Evolutionary conservation across 2,888 invertebrate species (phyloP).

Genomic region (Microctonus hyperodae): DNA sequence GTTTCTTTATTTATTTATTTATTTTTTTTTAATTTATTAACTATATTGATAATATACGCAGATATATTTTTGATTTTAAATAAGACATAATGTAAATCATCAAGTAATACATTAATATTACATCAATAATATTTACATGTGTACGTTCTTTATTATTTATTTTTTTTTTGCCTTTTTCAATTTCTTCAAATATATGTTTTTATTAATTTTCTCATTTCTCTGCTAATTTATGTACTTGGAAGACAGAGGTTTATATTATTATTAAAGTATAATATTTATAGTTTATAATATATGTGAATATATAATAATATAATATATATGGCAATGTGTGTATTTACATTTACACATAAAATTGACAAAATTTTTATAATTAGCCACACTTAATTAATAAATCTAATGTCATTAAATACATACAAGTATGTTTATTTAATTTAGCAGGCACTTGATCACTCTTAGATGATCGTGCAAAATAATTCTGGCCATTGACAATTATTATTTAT

Average conservation of each 20-base stretch:
- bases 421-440: too few relatives aligned
- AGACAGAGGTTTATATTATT: slow-evolving; percentile 61
- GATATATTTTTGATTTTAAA: neutral
- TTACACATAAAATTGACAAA: slow-evolving; percentile 32
- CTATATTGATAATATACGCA: neutral
- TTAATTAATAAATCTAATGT: neutral
- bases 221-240: slow-evolving; percentile 58
- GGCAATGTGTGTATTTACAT: slow-evolving; percentile 38
- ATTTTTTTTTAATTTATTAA: neutral
- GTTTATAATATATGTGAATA: slow-evolving; percentile 35
- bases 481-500: neutral
- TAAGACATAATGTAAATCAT: neutral
- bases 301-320: slow-evolving; percentile 35
- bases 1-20: neutral
- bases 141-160: slow-evolving; percentile 12
- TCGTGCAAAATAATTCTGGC: neutral
- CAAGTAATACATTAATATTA: neutral
- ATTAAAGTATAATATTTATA: slow-evolving; percentile 48
- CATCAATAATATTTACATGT: neutral
- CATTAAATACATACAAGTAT: too few relatives aligned
- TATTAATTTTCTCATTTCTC: slow-evolving; percentile 32
- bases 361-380: neutral
- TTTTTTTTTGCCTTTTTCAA: too few relatives aligned
- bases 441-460: neutral
- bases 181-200: slow-evolving; percentile 8